These are phyloP conservation scores for Muscicapa comitata DNA, from an alignment of 2,797 vertebrate genomes.

Conservation along the genomic window DNA sequence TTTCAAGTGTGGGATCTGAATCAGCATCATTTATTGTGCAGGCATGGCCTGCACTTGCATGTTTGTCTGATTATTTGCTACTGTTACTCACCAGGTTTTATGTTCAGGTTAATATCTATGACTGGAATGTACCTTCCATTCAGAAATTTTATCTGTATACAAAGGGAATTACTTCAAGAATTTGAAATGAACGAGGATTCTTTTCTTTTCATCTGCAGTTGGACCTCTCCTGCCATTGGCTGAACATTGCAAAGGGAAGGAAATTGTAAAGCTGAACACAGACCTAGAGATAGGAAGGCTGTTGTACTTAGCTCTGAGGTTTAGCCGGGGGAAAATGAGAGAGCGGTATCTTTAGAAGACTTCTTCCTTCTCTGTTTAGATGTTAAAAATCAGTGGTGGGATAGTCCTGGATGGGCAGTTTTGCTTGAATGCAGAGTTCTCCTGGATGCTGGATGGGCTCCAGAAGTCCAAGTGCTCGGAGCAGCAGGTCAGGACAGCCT, in stretches of 20 bases:
- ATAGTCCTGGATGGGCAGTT: neutral
- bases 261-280: neutral
- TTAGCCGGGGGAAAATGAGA: neutral
- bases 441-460: fast-evolving
- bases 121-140: neutral
- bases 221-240: neutral
- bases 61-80: neutral
- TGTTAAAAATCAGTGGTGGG: neutral
- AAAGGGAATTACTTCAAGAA: neutral
- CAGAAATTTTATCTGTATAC: neutral
- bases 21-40: neutral
- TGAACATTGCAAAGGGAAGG: neutral
- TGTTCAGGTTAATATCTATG: neutral
- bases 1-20: neutral
- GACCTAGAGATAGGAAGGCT: neutral
- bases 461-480: neutral
- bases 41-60: neutral
- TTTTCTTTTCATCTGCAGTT: neutral
- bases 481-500: neutral
- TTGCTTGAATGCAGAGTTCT: neutral
- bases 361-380: neutral
- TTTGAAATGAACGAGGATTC: neutral
- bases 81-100: neutral
- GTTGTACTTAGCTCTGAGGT: neutral
- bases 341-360: neutral